Conservation (phyloP, 2,888 invertebrate genomes). For the Phragmatobia fuliginosa region DNA sequence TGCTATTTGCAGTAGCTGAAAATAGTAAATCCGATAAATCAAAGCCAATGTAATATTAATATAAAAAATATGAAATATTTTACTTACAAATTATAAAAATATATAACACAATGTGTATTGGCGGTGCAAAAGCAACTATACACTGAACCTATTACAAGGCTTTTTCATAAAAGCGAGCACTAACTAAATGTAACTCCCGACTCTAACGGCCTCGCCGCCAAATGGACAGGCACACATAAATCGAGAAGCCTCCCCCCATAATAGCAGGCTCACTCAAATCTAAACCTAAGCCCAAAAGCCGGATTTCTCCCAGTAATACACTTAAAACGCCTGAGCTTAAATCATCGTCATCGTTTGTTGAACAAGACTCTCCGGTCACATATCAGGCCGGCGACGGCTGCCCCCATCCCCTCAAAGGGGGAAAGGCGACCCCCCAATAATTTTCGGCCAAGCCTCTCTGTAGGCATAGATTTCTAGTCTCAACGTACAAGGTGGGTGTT, state of each 20-base stretch:
- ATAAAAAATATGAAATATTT: no score
- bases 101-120: not conserved
- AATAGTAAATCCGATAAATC: no score
- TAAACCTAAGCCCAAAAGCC: conserved; percentile 82
- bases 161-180: conserved; percentile 34
- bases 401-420: conserved; percentile 43
- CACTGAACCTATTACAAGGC: conserved; percentile 10
- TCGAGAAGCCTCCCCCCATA: conserved; percentile 74
- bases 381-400: conserved; percentile 79
- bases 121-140: not conserved
- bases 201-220: conserved; percentile 51
- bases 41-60: not conserved
- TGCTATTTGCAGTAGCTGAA: not conserved
- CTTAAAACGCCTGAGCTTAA: conserved; percentile 86
- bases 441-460: conserved; percentile 78
- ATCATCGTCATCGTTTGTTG: conserved; percentile 87
- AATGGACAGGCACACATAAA: conserved; percentile 76
- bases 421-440: conserved; percentile 66
- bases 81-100: not conserved
- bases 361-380: conserved; percentile 87
- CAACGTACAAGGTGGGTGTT: conserved; percentile 75
- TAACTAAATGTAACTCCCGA: conserved; percentile 53
- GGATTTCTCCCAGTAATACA: conserved; percentile 85
- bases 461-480: conserved; percentile 82
- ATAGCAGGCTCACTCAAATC: conserved; percentile 83